These are phyloP conservation scores for Upupa epops DNA, from an alignment of 2,113 vertebrate genomes.

Conservation along the genomic window DNA sequence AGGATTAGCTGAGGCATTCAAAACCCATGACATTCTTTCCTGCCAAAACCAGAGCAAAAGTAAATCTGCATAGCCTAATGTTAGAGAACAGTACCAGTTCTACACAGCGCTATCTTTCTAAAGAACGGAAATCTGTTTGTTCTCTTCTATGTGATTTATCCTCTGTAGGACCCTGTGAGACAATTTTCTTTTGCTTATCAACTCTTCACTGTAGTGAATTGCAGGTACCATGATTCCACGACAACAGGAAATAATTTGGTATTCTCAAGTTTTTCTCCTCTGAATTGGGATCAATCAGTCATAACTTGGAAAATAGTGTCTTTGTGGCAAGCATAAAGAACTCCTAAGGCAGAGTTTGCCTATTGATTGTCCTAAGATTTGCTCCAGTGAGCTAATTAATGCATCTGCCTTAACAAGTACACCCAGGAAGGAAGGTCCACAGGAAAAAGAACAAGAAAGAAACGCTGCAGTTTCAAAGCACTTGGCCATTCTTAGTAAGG, in stretches of 20 bases:
- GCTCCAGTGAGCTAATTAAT: background rate
- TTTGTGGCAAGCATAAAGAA: background rate
- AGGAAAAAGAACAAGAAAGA: background rate
- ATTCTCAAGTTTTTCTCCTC: background rate
- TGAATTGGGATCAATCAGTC: constrained; percentile 17
- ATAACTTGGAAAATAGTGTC: background rate
- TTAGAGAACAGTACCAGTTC: background rate
- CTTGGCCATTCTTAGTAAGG: background rate
- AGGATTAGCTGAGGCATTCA: background rate
- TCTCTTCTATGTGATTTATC: background rate
- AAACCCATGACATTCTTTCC: too few relatives aligned
- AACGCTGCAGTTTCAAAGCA: background rate
- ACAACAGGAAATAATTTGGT: background rate
- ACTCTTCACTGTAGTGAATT: background rate
- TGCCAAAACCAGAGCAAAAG: background rate
- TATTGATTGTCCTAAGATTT: background rate
- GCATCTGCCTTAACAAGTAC: background rate
- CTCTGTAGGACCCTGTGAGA: background rate
- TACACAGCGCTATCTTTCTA: background rate
- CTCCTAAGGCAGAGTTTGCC: background rate
- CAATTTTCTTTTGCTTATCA: background rate
- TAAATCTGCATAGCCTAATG: background rate
- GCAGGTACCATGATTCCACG: background rate
- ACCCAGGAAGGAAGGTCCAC: background rate
- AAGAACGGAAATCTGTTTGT: background rate